Evolutionary conservation across 1,140 invertebrate genomes (phyloP).

Genomic region (Drosophila baimaii): DNA sequence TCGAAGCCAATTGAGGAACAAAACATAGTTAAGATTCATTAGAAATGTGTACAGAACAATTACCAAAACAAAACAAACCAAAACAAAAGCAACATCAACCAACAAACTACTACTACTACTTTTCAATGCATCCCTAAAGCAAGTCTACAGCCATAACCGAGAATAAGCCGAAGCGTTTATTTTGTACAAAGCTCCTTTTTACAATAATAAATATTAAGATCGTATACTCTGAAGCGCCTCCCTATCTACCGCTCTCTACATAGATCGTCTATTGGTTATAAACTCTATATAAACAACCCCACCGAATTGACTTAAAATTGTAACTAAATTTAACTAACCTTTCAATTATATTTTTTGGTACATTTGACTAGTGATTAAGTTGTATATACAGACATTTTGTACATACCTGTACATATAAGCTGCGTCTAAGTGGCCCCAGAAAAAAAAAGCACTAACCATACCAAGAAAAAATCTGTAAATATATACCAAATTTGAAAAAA

Average conservation of each 20-base stretch:
- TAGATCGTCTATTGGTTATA: constrained; percentile 78
- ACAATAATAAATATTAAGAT: constrained; percentile 66
- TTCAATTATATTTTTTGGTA: constrained; percentile 73
- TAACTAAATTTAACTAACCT: constrained; percentile 82
- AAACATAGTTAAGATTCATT: constrained; percentile 60
- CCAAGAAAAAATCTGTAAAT: constrained; percentile 68
- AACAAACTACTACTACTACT: constrained; percentile 40
- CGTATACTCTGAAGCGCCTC: constrained; percentile 58
- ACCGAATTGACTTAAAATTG: constrained; percentile 62
- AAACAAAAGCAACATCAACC: constrained; percentile 41
- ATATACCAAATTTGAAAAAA: constrained; percentile 67
- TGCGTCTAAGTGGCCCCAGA: constrained; percentile 39
- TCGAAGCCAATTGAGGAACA: constrained; percentile 36
- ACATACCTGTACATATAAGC: constrained; percentile 69
- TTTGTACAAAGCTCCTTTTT: constrained; percentile 65
- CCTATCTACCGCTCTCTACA: constrained; percentile 56
- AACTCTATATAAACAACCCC: constrained; percentile 56
- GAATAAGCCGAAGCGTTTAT: constrained; percentile 40
- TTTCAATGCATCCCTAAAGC: constrained; percentile 57
- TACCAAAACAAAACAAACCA: constrained; percentile 34
- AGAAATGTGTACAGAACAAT: constrained; percentile 70
- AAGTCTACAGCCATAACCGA: constrained; percentile 58
- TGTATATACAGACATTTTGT: constrained; percentile 78
- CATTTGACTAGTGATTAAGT: constrained; percentile 75
- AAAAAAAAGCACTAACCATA: constrained; percentile 57